These are phyloP conservation scores for Heliangelus exortis DNA, from an alignment of 2,797 vertebrate genomes.

Conservation along the genomic window DNA sequence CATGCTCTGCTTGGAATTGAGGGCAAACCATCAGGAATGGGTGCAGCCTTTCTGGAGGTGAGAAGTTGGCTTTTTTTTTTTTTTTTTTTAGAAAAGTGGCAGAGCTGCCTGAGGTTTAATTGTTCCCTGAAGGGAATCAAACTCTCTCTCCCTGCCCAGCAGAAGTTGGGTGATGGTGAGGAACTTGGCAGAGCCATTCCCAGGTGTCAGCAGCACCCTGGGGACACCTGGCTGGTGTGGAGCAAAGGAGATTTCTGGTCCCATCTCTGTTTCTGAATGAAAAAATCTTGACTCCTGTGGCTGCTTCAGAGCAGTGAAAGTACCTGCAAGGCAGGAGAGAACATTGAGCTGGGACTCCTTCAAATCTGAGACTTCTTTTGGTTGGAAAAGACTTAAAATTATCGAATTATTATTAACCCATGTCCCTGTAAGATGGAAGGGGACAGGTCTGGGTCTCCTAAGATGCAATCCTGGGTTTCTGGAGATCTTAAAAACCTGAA, in stretches of 20 bases:
- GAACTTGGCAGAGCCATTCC: no score
- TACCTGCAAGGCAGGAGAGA: not conserved
- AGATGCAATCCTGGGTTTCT: not conserved
- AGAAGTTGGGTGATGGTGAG: not conserved
- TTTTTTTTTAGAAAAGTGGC: not conserved
- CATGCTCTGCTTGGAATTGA: not conserved
- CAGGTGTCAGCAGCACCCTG: not conserved
- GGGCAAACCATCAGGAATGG: not conserved
- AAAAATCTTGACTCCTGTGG: not conserved
- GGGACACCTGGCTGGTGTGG: rapidly evolving
- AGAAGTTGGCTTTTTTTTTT: not conserved
- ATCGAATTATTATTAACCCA: no score
- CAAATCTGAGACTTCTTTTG: not conserved
- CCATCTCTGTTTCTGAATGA: not conserved
- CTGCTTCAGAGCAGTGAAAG: not conserved
- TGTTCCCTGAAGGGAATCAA: not conserved
- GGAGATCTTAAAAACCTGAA: not conserved
- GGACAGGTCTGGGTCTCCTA: not conserved
- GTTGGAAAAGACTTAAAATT: no score
- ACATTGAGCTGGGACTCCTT: not conserved
- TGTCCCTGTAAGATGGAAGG: no score
- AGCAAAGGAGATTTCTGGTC: not conserved
- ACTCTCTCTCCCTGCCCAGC: no score
- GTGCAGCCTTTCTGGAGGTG: not conserved
- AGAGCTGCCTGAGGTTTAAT: not conserved